Conservation (phyloP, 2,797 vertebrate genomes). For the Sebastiscus tertius region DNA sequence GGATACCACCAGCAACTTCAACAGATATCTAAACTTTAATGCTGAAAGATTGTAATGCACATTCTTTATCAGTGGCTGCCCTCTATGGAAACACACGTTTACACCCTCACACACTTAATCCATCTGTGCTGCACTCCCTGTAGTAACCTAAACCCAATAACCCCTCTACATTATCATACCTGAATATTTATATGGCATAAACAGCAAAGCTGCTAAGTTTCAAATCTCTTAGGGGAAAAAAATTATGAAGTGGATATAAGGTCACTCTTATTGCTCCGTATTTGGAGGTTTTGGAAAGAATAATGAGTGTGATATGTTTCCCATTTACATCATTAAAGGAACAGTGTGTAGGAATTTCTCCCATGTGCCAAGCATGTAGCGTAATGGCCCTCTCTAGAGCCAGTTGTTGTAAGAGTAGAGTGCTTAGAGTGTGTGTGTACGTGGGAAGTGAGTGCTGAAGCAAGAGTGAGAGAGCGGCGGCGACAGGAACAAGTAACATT, state of each 20-base stretch:
- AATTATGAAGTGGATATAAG: constrained; percentile 27
- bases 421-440: too few species aligned
- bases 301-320: constrained; percentile 16
- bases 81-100: constrained; percentile 10
- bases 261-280: constrained; percentile 30
- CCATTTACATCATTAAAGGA: constrained; percentile 3
- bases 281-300: not conserved
- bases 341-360: too few species aligned
- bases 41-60: constrained; percentile 6
- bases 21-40: constrained; percentile 8
- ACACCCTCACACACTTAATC: constrained; percentile 26
- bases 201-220: constrained; percentile 55
- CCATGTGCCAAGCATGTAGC: too few species aligned
- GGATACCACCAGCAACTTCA: constrained; percentile 10
- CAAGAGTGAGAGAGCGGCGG: too few species aligned
- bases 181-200: constrained; percentile 67
- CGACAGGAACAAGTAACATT: too few species aligned
- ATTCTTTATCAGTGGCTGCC: constrained; percentile 32
- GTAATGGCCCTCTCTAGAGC: too few species aligned
- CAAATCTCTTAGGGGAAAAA: constrained; percentile 10
- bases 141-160: constrained; percentile 52
- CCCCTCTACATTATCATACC: constrained; percentile 48
- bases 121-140: constrained; percentile 62
- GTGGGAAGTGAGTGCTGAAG: too few species aligned
- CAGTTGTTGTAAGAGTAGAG: too few species aligned